Percentiles rank a stretch among this genome's conserved stretches.
Evolutionary conservation across 2,113 vertebrate species (phyloP).

Genomic region (Carollia perspicillata): DNA sequence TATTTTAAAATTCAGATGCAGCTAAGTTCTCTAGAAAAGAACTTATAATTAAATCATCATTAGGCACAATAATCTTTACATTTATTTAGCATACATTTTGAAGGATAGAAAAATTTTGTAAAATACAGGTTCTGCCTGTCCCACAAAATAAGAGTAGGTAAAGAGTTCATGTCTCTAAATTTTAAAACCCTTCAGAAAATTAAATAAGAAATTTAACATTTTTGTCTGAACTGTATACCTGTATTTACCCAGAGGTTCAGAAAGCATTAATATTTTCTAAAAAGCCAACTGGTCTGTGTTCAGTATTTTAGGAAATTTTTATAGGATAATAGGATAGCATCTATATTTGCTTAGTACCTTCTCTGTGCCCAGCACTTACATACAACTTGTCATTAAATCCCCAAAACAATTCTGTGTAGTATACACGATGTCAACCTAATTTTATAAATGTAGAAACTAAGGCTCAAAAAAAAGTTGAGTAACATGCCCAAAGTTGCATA

Average conservation of each 20-base stretch:
- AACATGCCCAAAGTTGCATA: not conserved
- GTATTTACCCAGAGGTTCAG: not conserved
- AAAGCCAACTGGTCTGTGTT: not conserved
- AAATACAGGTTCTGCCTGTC: not conserved
- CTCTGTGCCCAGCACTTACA: not conserved
- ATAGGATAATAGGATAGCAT: not conserved
- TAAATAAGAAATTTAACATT: slow-evolving; percentile 15
- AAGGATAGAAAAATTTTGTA: not conserved
- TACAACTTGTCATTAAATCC: slow-evolving; percentile 7
- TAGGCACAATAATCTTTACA: not conserved
- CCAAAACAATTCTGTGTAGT: not conserved
- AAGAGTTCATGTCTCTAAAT: not conserved
- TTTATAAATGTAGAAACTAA: slow-evolving; percentile 3
- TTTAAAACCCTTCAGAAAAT: not conserved
- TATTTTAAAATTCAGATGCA: not conserved
- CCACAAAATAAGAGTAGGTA: not conserved
- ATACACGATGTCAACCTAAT: not conserved
- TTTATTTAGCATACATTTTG: not conserved
- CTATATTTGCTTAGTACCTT: not conserved
- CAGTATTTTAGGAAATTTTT: not conserved
- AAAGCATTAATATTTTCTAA: not conserved
- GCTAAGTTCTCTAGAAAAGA: not conserved
- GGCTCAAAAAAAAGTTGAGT: not conserved
- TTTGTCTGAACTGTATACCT: not conserved
- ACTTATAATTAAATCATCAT: not conserved